phyloP scores from a whole-genome alignment of 2,888 invertebrate species.

The Andricus quercusramuli region DNA sequence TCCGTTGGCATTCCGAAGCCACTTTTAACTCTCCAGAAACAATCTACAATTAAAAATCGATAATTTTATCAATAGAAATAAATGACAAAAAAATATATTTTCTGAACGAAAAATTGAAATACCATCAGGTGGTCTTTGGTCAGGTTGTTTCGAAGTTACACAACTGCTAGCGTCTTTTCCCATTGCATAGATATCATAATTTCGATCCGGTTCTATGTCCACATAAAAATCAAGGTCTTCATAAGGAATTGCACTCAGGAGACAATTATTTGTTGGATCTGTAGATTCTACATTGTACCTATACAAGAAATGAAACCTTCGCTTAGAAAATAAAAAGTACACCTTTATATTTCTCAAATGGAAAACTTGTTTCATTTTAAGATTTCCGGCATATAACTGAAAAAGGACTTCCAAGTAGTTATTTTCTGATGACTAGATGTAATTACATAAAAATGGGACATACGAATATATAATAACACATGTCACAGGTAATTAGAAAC shows the following conservation, averaged over 20 bases:
- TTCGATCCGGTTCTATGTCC: conserved; percentile 86
- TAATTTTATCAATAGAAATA: conserved; percentile 4
- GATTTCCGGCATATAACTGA: neutral
- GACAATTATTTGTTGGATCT: conserved; percentile 87
- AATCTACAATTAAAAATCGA: conserved; percentile 81
- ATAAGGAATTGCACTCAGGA: conserved; percentile 86
- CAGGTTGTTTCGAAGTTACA: conserved; percentile 45
- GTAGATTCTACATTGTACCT: conserved; percentile 80
- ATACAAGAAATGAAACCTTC: conserved; percentile 33
- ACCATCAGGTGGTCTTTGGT: conserved; percentile 63
- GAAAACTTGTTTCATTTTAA: neutral
- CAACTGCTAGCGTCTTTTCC: conserved; percentile 68
- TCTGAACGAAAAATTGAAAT: conserved; percentile 28
- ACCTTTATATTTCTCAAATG: neutral
- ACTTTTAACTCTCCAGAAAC: conserved; percentile 90
- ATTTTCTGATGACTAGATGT: neutral
- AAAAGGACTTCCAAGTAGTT: neutral
- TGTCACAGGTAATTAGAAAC: neutral
- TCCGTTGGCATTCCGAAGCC: conserved; percentile 84
- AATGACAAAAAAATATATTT: neutral
- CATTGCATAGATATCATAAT: conserved; percentile 90
- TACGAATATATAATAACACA: neutral
- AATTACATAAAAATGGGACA: neutral
- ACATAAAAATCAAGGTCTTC: conserved; percentile 86
- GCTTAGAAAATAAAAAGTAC: neutral